Base-by-base conservation (phyloP, 2,888 invertebrate genomes). In the Epirrita christyi region DNA sequence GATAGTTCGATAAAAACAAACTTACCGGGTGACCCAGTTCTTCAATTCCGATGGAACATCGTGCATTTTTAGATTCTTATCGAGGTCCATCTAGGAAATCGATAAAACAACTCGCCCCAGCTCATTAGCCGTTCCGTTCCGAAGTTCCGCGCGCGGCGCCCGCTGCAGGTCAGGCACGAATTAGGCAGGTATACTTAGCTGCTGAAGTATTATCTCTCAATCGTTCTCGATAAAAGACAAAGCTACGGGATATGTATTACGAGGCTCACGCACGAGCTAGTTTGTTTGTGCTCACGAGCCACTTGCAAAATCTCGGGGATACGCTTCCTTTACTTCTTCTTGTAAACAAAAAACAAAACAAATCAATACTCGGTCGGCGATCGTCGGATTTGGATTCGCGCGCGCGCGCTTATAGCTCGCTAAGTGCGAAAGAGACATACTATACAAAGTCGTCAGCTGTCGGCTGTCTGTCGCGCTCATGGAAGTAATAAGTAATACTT, bases 161-260 rank as follows among this genome's bases (percentile, higher is more conserved):
- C 84, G 47, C 48, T 40, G 40, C 48, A 37, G 2, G 38, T 9
- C 83, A 88, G 88, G 83, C 75, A 82, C 72, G 68, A 70, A 83
- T 85, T 74, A 75, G 69, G 77, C 91, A 90, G 88, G 90, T 75
- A 86, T 89, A 75, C 80, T 83, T 88, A 91, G 89, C 89, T 89
- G 75, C 75, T 71, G 65, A 79, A 76, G 80, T 84, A 84, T 81
- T 89, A 90, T 90, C 90, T 86, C 76, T 70, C 68, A 78, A 86
- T 85, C 86, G 77, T 80, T 84, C 85, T 81, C 80, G 6, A 21
- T 21, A 21, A 21, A 21, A 2, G 9, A 81, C 89, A 89, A 88
- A 89, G 88, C 81, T 87, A 75, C 69, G 70, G 63, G 62, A 57
- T 32, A 32, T 7, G 9, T 32, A 32, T 32, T 9, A 9, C 8